Conservation (phyloP, 2,797 vertebrate genomes). For the Aotus griseimembra region DNA sequence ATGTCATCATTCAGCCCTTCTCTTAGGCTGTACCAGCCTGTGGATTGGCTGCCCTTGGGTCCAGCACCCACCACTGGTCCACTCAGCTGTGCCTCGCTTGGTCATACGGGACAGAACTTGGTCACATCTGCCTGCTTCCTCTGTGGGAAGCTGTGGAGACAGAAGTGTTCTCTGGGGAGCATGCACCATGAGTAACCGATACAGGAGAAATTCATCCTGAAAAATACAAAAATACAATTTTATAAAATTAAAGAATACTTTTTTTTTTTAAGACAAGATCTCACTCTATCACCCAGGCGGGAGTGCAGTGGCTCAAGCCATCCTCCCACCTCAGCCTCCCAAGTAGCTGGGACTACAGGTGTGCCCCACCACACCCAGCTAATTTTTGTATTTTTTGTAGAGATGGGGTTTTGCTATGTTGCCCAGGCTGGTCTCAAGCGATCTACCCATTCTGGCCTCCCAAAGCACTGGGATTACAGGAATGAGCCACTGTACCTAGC, state of each 20-base stretch:
- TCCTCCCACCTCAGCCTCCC: too few species aligned
- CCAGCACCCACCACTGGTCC: rapidly evolving
- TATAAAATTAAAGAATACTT: background rate
- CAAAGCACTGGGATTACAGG: too few species aligned
- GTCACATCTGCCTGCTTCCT: background rate
- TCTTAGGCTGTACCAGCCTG: background rate
- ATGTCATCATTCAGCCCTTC: background rate
- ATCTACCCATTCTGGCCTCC: too few species aligned
- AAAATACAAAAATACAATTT: background rate
- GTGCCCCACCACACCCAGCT: too few species aligned
- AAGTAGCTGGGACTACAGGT: too few species aligned
- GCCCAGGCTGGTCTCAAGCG: too few species aligned
- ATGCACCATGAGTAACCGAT: background rate
- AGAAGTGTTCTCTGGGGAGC: background rate
- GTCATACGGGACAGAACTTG: background rate
- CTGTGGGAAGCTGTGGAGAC: background rate
- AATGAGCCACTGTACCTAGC: too few species aligned
- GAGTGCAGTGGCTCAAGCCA: too few species aligned
- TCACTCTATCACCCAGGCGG: too few species aligned
- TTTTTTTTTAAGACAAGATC: too few species aligned
- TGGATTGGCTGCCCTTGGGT: background rate
- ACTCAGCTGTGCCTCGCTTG: background rate
- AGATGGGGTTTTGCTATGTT: too few species aligned
- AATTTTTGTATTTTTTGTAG: too few species aligned
- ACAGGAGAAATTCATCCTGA: background rate